These are phyloP conservation scores for Epizoanthus rinbou DNA, from an alignment of 92 coral and sea anemone species.

Conservation along the genomic window DNA sequence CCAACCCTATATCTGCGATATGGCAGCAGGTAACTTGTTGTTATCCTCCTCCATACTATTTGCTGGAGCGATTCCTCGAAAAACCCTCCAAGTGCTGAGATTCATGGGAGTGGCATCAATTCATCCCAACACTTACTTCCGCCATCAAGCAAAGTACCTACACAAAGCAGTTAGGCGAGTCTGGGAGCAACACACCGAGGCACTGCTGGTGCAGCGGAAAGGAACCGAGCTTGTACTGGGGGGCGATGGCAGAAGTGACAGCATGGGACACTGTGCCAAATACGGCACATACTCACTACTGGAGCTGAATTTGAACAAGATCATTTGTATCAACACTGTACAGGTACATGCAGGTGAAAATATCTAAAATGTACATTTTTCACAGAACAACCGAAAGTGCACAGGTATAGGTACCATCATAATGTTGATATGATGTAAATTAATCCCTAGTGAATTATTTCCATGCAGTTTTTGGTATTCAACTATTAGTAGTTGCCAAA, in stretches of 20 bases:
- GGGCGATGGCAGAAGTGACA: conserved; percentile 51
- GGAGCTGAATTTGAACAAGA: conserved; percentile 45
- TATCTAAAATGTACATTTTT: background rate
- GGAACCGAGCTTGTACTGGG: conserved; percentile 20
- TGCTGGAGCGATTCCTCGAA: conserved; percentile 45
- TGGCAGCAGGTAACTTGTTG: conserved; percentile 47
- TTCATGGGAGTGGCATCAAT: conserved; percentile 43
- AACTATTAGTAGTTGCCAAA: too few species aligned
- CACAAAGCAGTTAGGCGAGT: conserved; percentile 29
- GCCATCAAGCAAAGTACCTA: conserved; percentile 48
- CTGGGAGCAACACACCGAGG: conserved; percentile 23
- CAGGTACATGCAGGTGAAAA: conserved; percentile 16
- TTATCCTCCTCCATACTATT: conserved; percentile 53
- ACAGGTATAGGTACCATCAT: background rate
- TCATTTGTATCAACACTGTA: conserved; percentile 36
- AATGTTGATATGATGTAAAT: background rate
- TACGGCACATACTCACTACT: conserved; percentile 46
- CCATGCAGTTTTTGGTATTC: too few species aligned
- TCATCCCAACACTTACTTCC: conserved; percentile 41
- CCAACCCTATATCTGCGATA: conserved; percentile 40
- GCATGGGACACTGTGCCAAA: conserved; percentile 50
- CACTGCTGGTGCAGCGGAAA: conserved; percentile 13
- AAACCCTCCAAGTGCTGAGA: conserved; percentile 41
- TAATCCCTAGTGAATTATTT: background rate
- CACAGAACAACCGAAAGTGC: background rate